Percentiles rank a stretch among this genome's conserved stretches.
These are phyloP conservation scores for Phenganax stokvisi DNA, from an alignment of 92 coral and sea anemone genomes.

Conservation along the genomic window DNA sequence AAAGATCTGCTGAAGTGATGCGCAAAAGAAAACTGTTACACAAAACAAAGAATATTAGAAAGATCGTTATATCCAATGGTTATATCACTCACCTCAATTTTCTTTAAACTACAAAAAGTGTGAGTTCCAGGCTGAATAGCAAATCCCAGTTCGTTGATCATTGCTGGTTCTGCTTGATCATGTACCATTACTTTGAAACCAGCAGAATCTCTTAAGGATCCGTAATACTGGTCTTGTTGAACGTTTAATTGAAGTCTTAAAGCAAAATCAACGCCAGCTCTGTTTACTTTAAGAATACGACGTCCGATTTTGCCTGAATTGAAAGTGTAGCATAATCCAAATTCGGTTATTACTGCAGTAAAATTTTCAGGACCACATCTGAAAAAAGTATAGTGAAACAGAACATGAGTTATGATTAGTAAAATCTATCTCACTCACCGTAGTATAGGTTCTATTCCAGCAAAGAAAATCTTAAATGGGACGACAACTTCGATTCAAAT, in stretches of 20 bases:
- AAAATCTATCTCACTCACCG: too few species aligned
- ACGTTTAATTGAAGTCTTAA: constrained; percentile 84
- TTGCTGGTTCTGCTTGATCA: constrained; percentile 97
- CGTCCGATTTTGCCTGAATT: constrained; percentile 81
- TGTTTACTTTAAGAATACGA: constrained; percentile 75
- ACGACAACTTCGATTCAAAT: not conserved
- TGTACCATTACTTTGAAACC: constrained; percentile 99
- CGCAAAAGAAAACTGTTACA: too few species aligned
- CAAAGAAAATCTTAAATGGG: not conserved
- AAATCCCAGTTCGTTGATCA: constrained; percentile 95
- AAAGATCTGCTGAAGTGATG: too few species aligned
- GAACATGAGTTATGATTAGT: too few species aligned
- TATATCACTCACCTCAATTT: constrained; percentile 67
- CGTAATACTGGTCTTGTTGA: constrained; percentile 96
- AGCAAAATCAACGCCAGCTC: constrained; percentile 96
- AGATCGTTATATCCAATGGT: not conserved
- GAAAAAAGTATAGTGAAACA: not conserved
- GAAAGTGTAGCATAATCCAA: constrained; percentile 91
- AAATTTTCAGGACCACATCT: constrained; percentile 94
- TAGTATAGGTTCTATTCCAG: too few species aligned
- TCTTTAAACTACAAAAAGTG: constrained; percentile 89
- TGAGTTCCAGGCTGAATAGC: constrained; percentile 99
- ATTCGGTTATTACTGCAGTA: constrained; percentile 93
- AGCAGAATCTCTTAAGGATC: constrained; percentile 88
- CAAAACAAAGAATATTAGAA: not conserved